phyloP scores from a whole-genome alignment of 2,113 vertebrate species.

The Brienomyrus longianalis region DNA sequence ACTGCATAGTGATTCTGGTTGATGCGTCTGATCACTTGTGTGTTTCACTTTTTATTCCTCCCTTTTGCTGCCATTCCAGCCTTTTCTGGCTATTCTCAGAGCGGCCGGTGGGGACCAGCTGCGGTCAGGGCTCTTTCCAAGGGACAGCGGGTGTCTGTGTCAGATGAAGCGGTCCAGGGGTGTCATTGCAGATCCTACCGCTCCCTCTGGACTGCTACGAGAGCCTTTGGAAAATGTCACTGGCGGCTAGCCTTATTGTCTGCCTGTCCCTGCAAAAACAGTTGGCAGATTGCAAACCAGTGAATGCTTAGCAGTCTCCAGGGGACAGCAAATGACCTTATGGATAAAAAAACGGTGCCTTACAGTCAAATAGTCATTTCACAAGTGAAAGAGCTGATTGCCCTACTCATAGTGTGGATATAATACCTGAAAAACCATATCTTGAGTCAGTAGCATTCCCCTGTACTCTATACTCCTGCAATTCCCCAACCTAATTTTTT shows the following conservation, averaged over 20 bases:
- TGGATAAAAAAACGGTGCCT: not conserved
- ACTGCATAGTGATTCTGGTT: conserved; percentile 5
- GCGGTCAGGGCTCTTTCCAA: not conserved
- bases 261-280: not conserved
- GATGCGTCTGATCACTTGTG: not conserved
- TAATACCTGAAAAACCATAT: not conserved
- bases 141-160: not conserved
- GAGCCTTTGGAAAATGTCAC: not conserved
- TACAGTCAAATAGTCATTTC: not conserved
- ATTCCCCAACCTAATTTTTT: not conserved
- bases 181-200: not conserved
- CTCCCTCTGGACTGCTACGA: not conserved
- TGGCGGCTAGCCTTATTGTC: not conserved
- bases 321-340: not conserved
- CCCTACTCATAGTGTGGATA: not conserved
- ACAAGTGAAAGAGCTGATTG: not conserved
- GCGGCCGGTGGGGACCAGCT: not conserved
- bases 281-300: not conserved
- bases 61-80: not conserved
- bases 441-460: not conserved
- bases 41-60: not conserved
- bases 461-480: not conserved
- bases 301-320: not conserved
- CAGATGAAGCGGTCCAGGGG: not conserved
- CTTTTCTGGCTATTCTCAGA: not conserved